Base-by-base conservation (phyloP, 2,888 invertebrate genomes). In the Caenorhabditis doughertyi region DNA sequence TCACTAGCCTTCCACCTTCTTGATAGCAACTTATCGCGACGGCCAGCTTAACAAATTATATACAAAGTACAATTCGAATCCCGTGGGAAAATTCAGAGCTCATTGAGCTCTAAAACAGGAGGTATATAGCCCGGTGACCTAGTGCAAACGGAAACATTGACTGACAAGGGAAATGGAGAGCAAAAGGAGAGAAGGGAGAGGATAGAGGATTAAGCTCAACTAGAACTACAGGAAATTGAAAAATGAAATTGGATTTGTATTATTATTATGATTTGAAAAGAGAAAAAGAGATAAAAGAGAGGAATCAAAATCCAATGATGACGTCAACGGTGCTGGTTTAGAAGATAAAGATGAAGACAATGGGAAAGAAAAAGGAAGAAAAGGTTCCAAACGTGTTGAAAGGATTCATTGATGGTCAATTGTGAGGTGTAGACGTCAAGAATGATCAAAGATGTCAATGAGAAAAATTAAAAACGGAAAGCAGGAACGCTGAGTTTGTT, bases 61-160 rank as follows among this genome's bases (percentile, higher is more conserved):
- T n/a, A n/a, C n/a, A n/a, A n/a, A n/a, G n/a, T n/a, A n/a, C n/a
- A n/a, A n/a, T n/a, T n/a, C n/a, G n/a, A n/a, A n/a, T n/a, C n/a
- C n/a, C n/a, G n/a, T n/a, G n/a, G n/a, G n/a, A n/a, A n/a, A n/a
- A n/a, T n/a, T n/a, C n/a, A n/a, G n/a, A n/a, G n/a, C n/a, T n/a
- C n/a, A n/a, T n/a, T n/a, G n/a, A n/a, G n/a, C n/a, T n/a, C n/a
- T n/a, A n/a, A n/a, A n/a, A n/a, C n/a, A n/a, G n/a, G 13, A 25
- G 39, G 13, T 51, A 51, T 72, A 53, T 51, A 11, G 39, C 53
- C 13, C 21, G 44, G 27, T 42, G 70, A 58, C 16, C 18, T 35
- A 72, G 51, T n/a, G 58, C 23, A 18, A 18, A 42, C 56, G 62
- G 53, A 53, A 58, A 49, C 21, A 39, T 32, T 62, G 67, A 76